A percentile compares a stretch with the other conserved stretches of the same genome.
These are phyloP conservation scores for Tetragonisca angustula DNA, from an alignment of 2,888 invertebrate species.

Conservation along the genomic window DNA sequence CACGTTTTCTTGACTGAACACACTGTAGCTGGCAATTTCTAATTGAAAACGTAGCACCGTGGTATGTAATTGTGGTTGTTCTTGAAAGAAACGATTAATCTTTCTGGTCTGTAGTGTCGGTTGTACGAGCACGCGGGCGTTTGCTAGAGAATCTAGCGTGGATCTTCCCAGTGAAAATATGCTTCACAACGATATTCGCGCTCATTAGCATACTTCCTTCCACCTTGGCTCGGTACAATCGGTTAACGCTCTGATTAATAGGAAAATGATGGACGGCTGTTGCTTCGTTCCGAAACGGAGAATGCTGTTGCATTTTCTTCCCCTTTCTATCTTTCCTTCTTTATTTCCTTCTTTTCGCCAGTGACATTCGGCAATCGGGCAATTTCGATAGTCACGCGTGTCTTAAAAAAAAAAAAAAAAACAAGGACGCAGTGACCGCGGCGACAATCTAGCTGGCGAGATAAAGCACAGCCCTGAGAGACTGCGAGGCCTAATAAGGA, in stretches of 20 bases:
- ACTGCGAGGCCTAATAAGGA: constrained; percentile 14
- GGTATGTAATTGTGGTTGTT: not conserved
- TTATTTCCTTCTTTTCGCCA: no score
- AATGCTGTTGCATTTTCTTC: not conserved
- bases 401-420: no score
- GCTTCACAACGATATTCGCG: constrained; percentile 26
- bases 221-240: constrained; percentile 37
- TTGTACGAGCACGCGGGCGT: not conserved
- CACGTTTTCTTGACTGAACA: no score
- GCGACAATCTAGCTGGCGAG: not conserved
- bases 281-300: constrained; percentile 33
- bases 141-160: constrained; percentile 21
- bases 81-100: constrained; percentile 10
- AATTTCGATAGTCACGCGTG: not conserved
- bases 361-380: not conserved
- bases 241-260: constrained; percentile 65
- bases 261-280: constrained; percentile 53
- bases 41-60: not conserved
- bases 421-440: not conserved
- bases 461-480: constrained; percentile 4
- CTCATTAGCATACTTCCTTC: constrained; percentile 56
- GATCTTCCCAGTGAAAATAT: constrained; percentile 48
- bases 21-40: not conserved
- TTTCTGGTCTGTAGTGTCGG: not conserved
- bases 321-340: not conserved